These are phyloP conservation scores for Myotis findleyi DNA, from an alignment of 2,797 vertebrate species.

Conservation along the genomic window DNA sequence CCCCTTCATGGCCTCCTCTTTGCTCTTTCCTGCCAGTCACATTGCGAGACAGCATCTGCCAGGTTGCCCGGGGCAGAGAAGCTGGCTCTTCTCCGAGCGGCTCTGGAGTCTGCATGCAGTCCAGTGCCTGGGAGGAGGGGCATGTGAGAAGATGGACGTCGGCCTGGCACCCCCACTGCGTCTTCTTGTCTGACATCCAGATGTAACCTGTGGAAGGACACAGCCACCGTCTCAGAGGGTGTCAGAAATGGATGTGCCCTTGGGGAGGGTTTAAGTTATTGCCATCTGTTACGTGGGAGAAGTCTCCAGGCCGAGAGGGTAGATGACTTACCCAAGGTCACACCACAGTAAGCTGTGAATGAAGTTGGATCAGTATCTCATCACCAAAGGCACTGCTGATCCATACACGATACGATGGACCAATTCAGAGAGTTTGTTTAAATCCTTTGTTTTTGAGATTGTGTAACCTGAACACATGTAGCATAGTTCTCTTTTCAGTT, in stretches of 20 bases:
- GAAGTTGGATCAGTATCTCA: background rate
- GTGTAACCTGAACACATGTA: background rate
- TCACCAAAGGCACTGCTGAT: fast-evolving
- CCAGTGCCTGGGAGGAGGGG: background rate
- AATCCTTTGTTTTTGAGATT: background rate
- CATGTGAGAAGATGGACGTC: background rate
- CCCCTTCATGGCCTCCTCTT: background rate
- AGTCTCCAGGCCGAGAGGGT: background rate
- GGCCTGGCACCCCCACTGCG: fast-evolving
- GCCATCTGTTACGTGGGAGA: background rate
- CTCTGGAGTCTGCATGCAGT: background rate
- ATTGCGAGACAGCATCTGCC: fast-evolving
- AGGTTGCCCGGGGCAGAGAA: background rate
- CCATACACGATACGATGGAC: background rate
- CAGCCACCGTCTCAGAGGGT: background rate
- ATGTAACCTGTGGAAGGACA: background rate
- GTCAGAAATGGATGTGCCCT: background rate
- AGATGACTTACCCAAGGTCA: background rate
- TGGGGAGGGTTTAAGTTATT: background rate
- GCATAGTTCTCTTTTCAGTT: background rate
- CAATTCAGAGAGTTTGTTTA: background rate
- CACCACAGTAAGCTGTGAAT: background rate
- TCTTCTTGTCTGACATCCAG: background rate
- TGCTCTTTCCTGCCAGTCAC: background rate
- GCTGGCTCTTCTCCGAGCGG: background rate